A percentile compares a stretch with the other conserved stretches of the same genome.
Conservation (phyloP, 2,113 vertebrate genomes). For the Dasyurus viverrinus region DNA sequence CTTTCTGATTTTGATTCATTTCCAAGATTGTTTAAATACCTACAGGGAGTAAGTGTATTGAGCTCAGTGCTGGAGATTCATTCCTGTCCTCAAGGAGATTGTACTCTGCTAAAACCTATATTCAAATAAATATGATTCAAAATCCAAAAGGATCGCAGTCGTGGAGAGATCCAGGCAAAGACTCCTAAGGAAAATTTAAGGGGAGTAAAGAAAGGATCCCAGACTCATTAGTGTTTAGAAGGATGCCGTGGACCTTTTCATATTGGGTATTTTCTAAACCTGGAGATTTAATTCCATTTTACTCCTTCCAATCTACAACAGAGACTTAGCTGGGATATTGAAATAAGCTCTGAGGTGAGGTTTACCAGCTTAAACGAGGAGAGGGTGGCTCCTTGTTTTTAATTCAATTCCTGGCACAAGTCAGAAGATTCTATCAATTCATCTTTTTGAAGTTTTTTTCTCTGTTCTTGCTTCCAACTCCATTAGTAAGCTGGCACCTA, state of each 20-base stretch:
- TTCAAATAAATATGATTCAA: neutral
- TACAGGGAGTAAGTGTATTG: neutral
- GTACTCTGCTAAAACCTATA: neutral
- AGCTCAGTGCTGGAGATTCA: neutral
- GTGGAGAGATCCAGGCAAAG: neutral
- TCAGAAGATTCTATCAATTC: neutral
- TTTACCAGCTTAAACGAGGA: neutral
- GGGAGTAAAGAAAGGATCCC: neutral
- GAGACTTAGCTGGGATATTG: fast-evolving
- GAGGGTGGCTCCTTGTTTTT: neutral
- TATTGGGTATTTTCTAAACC: neutral
- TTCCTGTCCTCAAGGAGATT: neutral
- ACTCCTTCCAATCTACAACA: fast-evolving
- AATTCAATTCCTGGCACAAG: neutral
- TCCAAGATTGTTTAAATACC: neutral
- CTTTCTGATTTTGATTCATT: neutral
- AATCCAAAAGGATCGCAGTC: neutral
- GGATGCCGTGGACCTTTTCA: neutral
- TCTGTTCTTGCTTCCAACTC: neutral
- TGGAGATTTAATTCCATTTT: neutral
- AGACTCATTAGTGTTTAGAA: neutral
- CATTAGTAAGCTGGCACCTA: neutral
- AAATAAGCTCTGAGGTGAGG: neutral
- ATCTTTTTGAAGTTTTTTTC: neutral
- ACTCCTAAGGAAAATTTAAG: neutral